Conservation (phyloP, 2,113 vertebrate genomes). For the Agapornis roseicollis region DNA sequence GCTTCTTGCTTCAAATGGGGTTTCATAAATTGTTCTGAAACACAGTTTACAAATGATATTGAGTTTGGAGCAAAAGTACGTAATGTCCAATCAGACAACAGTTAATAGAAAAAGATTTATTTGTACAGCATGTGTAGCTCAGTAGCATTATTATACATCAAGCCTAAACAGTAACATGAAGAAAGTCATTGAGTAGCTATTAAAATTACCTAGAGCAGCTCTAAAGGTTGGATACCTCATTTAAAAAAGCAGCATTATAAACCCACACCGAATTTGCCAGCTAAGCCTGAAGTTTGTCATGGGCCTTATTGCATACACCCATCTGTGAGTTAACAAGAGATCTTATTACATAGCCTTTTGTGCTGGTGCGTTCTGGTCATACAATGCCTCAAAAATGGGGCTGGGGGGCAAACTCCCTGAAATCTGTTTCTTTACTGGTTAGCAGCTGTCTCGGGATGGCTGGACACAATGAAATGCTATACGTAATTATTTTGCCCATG, state of each 20-base stretch:
- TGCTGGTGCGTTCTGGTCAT: background rate
- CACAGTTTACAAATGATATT: constrained; percentile 16
- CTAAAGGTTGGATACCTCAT: background rate
- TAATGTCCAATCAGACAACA: constrained; percentile 5
- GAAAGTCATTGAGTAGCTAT: background rate
- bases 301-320: background rate
- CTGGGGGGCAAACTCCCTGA: background rate
- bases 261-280: background rate
- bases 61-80: constrained; percentile 17
- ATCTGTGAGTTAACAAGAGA: background rate
- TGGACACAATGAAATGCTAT: background rate
- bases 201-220: background rate
- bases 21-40: constrained; percentile 43
- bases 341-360: background rate
- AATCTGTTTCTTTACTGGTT: background rate
- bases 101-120: constrained; percentile 17
- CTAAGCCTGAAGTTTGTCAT: background rate
- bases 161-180: background rate
- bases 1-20: constrained; percentile 18
- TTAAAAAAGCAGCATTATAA: background rate
- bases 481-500: constrained; percentile 22
- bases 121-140: background rate
- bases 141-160: constrained; percentile 6
- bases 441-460: background rate
- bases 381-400: background rate